Base-by-base conservation (phyloP, 2,797 vertebrate species). In the Malurus leucopterus region DNA sequence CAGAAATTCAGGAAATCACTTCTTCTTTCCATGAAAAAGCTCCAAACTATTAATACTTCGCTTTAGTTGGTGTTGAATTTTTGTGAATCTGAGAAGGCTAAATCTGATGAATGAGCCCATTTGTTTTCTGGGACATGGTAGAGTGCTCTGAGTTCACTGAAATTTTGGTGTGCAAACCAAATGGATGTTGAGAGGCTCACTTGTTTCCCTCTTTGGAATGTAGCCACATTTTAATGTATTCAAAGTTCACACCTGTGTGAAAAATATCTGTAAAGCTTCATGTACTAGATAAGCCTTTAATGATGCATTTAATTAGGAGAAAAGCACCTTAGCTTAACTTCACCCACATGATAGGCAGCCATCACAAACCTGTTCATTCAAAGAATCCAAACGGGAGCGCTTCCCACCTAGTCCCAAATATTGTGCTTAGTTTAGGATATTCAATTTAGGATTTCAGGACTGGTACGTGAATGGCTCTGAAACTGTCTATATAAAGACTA, bases 331-430 rank as follows among this genome's bases (percentile, higher is more conserved):
- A 40, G 49, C 62, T 65, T 62, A 80, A 53, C 40, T 63, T 71
- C 21, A 49, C 1, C 1, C 13, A 17, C 40, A 24, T 32, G 36
- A 38, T 41, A 1, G 0, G 13, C 32, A 69, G 30, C 23, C 8
- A 9, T 67, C 17, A 77, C 26, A 68, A 74, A 41, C 5, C 3
- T 21, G 24, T 32, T 75, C 32, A 21, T 53, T 81, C 30, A 71
- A 68, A 55, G 34, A 71, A 57, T 23, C 38, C 43, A 64, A 18
- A 75, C 13, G 21, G 21, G 16, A 43, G 9, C 55, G 27, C 15
- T 81, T 83, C 53, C 26, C n/a, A 30, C 3, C 7, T 26, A 22
- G 29, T 87, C 24, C 43, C 77, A 50, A 13, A 19, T 15, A 12
- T 5, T 86, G 32, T 40, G 22, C 38, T 59, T 20, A 34, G 27